Evolutionary conservation across 2,888 invertebrate genomes (phyloP).

Genomic region (Hedya salicella): DNA sequence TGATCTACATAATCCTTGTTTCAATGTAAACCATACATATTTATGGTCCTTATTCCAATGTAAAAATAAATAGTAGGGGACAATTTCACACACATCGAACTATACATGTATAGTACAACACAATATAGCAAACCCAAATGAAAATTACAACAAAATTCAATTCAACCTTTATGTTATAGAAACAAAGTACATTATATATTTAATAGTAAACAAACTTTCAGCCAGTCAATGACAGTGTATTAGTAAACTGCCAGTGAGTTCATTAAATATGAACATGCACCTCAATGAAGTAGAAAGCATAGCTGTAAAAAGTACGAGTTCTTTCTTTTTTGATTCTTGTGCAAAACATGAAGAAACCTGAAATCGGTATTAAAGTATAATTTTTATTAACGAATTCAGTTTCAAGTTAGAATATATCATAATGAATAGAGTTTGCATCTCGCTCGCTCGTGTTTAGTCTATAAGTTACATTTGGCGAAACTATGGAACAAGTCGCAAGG

Average conservation of each 20-base stretch:
- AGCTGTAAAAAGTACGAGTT: not conserved
- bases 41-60: too few relatives aligned
- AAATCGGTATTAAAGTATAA: not conserved
- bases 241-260: slow-evolving; percentile 4
- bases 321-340: too few relatives aligned
- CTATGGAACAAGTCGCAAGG: slow-evolving; percentile 51
- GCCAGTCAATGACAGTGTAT: not conserved
- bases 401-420: slow-evolving; percentile 9
- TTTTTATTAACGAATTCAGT: slow-evolving; percentile 13
- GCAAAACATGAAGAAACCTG: not conserved
- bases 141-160: too few relatives aligned
- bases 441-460: slow-evolving; percentile 4
- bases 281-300: slow-evolving; percentile 3
- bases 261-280: not conserved
- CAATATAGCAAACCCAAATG: too few relatives aligned
- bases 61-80: too few relatives aligned
- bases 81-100: too few relatives aligned
- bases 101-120: too few relatives aligned
- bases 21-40: too few relatives aligned
- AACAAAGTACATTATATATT: too few relatives aligned
- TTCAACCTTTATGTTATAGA: too few relatives aligned
- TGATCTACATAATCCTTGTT: too few relatives aligned
- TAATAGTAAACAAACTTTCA: slow-evolving; percentile 7
- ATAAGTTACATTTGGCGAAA: slow-evolving; percentile 53
- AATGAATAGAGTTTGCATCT: slow-evolving; percentile 17